Conservation (phyloP, 2,888 invertebrate species). For the Lasius platythorax region DNA sequence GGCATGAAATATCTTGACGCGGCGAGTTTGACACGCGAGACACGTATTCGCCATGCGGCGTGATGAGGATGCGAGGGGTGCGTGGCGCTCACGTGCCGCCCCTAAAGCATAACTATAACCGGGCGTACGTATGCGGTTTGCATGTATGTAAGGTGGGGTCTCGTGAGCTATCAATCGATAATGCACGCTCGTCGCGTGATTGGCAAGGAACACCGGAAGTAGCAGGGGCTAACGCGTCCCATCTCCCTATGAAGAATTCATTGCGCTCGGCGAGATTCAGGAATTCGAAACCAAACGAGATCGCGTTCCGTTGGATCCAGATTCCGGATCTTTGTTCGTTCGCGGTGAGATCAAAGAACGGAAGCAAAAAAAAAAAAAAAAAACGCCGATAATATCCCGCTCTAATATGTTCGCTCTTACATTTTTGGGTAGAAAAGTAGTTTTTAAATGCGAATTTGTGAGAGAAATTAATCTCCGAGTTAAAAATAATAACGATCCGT, state of each 20-base stretch:
- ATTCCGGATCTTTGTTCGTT: not conserved
- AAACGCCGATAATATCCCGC: not conserved
- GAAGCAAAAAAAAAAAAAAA: not conserved
- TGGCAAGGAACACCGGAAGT: conserved; percentile 61
- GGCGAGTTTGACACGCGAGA: conserved; percentile 48
- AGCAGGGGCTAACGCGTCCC: conserved; percentile 8
- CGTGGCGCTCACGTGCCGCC: conserved; percentile 29
- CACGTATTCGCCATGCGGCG: conserved; percentile 37
- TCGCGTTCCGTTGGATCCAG: not conserved
- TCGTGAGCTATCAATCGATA: conserved; percentile 68
- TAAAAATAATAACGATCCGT: conserved; percentile 2
- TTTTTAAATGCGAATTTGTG: not conserved
- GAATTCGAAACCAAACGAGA: not conserved
- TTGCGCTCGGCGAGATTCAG: not conserved
- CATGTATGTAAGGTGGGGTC: conserved; percentile 28
- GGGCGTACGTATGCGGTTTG: conserved; percentile 28
- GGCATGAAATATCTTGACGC: conserved; percentile 46
- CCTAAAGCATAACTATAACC: conserved; percentile 42
- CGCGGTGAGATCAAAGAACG: not conserved
- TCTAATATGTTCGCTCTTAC: not conserved
- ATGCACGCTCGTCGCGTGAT: conserved; percentile 61
- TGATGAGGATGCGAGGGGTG: conserved; percentile 26
- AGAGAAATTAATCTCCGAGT: not conserved
- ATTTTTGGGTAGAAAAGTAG: not conserved
- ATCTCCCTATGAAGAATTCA: not conserved